These are phyloP conservation scores for Amblyopsis hoosieri DNA, from an alignment of 2,797 vertebrate species.

Conservation along the genomic window DNA sequence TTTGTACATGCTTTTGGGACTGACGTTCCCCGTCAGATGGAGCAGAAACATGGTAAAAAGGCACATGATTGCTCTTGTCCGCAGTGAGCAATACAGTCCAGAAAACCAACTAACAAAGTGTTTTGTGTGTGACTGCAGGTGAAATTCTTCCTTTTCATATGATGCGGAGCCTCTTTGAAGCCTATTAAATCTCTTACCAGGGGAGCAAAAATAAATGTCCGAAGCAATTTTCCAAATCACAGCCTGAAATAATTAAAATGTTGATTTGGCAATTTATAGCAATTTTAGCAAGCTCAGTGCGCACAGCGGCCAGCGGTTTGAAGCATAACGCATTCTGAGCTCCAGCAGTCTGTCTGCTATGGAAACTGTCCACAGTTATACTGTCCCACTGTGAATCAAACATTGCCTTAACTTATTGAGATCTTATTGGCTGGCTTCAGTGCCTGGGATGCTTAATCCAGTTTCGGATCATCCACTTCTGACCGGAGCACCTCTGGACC, in stretches of 20 bases:
- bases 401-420: conserved; percentile 27
- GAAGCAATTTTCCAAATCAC: conserved; percentile 62
- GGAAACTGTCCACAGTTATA: conserved; percentile 35
- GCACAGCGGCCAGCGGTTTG: conserved; percentile 38
- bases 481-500: conserved; percentile 94
- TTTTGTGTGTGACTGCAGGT: conserved; percentile 48
- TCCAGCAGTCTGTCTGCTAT: conserved; percentile 27
- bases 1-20: conserved; percentile 85
- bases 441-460: conserved; percentile 92
- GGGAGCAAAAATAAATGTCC: conserved; percentile 51
- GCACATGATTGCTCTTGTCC: conserved; percentile 86
- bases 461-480: conserved; percentile 99
- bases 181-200: conserved; percentile 45
- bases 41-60: conserved; percentile 85
- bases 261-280: conserved; percentile 55
- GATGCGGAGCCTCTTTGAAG: conserved; percentile 42
- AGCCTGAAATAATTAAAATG: conserved; percentile 56
- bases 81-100: conserved; percentile 80
- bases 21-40: conserved; percentile 78
- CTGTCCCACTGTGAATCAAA: conserved; percentile 40
- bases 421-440: conserved; percentile 68
- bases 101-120: conserved; percentile 62
- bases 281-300: conserved; percentile 40
- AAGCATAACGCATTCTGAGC: conserved; percentile 38
- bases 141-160: conserved; percentile 38